These are phyloP conservation scores for Sebastiscus albofasciatus DNA, from an alignment of 2,797 vertebrate genomes.

Conservation along the genomic window DNA sequence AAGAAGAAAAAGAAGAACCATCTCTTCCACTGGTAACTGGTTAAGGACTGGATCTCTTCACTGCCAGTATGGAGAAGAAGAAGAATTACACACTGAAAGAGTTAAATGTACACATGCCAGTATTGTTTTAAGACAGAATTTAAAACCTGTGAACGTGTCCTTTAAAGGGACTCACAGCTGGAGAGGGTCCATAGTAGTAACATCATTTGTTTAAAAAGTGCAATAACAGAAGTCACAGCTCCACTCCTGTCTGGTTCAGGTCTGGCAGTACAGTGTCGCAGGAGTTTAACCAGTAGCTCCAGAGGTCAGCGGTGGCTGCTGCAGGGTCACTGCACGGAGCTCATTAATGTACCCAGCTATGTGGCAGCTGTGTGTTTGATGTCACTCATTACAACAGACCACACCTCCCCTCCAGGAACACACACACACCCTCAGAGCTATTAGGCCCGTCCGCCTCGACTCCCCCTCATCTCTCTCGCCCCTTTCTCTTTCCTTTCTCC, in stretches of 20 bases:
- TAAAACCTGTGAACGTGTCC: neutral
- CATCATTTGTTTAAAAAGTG: neutral
- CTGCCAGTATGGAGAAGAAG: neutral
- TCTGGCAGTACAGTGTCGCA: conserved; percentile 41
- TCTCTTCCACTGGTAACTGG: neutral
- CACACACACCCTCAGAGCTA: conserved; percentile 22
- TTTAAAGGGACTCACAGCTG: conserved; percentile 3
- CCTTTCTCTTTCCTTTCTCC: conserved; percentile 35
- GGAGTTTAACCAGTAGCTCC: conserved; percentile 71
- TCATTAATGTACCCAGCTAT: conserved; percentile 76
- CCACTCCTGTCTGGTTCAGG: conserved; percentile 10
- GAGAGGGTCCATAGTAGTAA: neutral
- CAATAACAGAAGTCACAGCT: neutral
- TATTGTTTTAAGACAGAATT: neutral
- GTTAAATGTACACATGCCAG: neutral
- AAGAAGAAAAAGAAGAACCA: accelerated
- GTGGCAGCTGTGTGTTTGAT: conserved; percentile 80
- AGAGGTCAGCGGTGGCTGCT: conserved; percentile 64
- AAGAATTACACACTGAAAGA: neutral
- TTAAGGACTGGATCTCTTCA: neutral
- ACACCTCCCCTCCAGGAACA: conserved; percentile 36
- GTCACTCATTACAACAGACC: conserved; percentile 68
- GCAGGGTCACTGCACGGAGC: conserved; percentile 68
- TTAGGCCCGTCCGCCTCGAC: conserved; percentile 21
- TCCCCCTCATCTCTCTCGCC: neutral